phyloP scores from a whole-genome alignment of 1,140 invertebrate genomes.

The Oryzaephilus surinamensis region DNA sequence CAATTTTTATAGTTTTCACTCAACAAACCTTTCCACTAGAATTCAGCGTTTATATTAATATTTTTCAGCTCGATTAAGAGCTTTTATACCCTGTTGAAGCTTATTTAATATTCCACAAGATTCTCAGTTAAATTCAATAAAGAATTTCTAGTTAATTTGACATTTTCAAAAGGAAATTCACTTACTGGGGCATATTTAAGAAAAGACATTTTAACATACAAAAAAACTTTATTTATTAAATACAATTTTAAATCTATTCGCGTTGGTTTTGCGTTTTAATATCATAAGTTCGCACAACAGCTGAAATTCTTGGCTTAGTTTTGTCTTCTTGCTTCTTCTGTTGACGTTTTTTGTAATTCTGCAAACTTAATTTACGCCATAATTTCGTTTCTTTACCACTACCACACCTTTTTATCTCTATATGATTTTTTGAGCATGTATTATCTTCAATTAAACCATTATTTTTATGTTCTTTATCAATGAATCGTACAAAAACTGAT shows the following conservation, averaged over 20 bases:
- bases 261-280: conserved; percentile 7
- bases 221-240: conserved; percentile 1
- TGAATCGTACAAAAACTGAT: no score
- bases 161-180: no score
- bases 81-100: no score
- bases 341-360: conserved; percentile 16
- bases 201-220: not conserved
- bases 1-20: no score
- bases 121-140: no score
- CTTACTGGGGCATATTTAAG: not conserved
- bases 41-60: no score
- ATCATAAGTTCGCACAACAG: conserved; percentile 22
- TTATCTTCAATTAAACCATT: not conserved
- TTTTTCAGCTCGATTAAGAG: no score
- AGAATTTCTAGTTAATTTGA: not conserved
- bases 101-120: no score
- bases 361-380: conserved; percentile 16
- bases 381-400: conserved; percentile 10
- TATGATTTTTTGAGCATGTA: no score
- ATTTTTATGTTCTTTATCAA: not conserved
- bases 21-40: no score
- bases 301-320: conserved; percentile 16
- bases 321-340: conserved; percentile 17
- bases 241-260: conserved; percentile 4
- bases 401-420: conserved; percentile 5